phyloP scores from a whole-genome alignment of 2,797 vertebrate genomes.

The Salarias fasciatus region DNA sequence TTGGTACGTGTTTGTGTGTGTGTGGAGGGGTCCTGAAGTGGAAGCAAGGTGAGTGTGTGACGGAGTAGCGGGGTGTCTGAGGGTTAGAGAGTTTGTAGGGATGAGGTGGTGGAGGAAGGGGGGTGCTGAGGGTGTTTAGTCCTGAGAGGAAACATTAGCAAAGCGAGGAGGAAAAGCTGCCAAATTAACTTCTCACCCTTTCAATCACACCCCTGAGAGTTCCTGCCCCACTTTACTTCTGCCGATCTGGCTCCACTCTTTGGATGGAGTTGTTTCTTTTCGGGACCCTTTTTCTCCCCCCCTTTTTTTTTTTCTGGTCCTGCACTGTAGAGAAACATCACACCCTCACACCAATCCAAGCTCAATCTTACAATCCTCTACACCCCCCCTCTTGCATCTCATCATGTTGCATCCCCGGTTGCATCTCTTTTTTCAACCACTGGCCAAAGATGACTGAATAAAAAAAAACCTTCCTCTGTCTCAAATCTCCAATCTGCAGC shows the following conservation, averaged over 20 bases:
- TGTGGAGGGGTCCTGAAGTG: constrained; percentile 44
- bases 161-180: constrained; percentile 98
- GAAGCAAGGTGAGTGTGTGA: constrained; percentile 57
- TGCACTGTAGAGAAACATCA: constrained; percentile 69
- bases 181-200: constrained; percentile 99
- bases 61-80: constrained; percentile 45
- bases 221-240: constrained; percentile 91
- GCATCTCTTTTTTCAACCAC: constrained; percentile 39
- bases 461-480: constrained; percentile 43
- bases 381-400: constrained; percentile 27
- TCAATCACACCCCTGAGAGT: constrained; percentile 99
- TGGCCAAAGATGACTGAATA: constrained; percentile 48
- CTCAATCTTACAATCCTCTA: constrained; percentile 44
- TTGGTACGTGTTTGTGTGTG: constrained; percentile 18
- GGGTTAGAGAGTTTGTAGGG: constrained; percentile 70
- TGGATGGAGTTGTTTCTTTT: constrained; percentile 55
- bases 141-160: constrained; percentile 95
- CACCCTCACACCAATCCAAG: constrained; percentile 61
- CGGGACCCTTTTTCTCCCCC: constrained; percentile 8
- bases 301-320: constrained; percentile 54
- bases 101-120: constrained; percentile 63
- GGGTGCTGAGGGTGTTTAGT: constrained; percentile 71
- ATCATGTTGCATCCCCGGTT: background rate
- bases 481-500: constrained; percentile 24
- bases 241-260: constrained; percentile 87